Evolutionary conservation across 2,888 invertebrate species (phyloP).

Genomic region (Coleophora flavipennella): DNA sequence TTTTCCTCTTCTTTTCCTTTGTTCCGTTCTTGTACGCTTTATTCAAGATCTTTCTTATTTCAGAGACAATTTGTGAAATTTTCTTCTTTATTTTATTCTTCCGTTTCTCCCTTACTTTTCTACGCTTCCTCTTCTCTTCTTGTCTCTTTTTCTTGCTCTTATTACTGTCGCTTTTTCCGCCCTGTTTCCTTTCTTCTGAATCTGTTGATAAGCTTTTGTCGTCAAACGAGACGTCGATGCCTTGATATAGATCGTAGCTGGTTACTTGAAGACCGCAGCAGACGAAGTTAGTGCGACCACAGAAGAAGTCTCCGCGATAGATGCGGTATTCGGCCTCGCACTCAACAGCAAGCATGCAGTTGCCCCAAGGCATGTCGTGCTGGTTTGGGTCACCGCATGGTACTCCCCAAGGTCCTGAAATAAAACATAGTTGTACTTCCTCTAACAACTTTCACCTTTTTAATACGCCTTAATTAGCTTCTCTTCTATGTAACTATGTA

Average conservation of each 20-base stretch:
- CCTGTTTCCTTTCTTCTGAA: slow-evolving; percentile 27
- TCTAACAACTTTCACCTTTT: too few species aligned
- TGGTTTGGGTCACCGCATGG: slow-evolving; percentile 57
- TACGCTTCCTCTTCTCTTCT: slow-evolving; percentile 26
- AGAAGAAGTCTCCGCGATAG: slow-evolving; percentile 49
- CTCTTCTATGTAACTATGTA: too few species aligned
- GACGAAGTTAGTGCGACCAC: slow-evolving; percentile 46
- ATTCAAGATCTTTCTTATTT: slow-evolving; percentile 41
- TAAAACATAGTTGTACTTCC: neutral
- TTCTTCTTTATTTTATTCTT: slow-evolving; percentile 40
- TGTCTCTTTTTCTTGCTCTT: slow-evolving; percentile 19
- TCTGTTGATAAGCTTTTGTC: slow-evolving; percentile 38
- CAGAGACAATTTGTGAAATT: slow-evolving; percentile 37
- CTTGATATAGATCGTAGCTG: slow-evolving; percentile 51
- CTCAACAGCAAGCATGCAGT: slow-evolving; percentile 44
- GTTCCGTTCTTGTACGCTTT: slow-evolving; percentile 42
- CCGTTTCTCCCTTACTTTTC: slow-evolving; percentile 25
- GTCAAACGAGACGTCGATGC: slow-evolving; percentile 48
- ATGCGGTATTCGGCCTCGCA: slow-evolving; percentile 53
- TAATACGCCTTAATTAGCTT: too few species aligned
- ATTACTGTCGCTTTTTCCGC: slow-evolving; percentile 16
- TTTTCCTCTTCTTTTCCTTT: slow-evolving; percentile 35
- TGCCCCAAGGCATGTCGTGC: slow-evolving; percentile 58
- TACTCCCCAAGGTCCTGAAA: slow-evolving; percentile 56
- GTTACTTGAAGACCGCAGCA: slow-evolving; percentile 47